Evolutionary conservation across 2,797 vertebrate genomes (phyloP), one percentile per base, ranked within the genome.

Genomic region (Ceyx erithaca): DNA sequence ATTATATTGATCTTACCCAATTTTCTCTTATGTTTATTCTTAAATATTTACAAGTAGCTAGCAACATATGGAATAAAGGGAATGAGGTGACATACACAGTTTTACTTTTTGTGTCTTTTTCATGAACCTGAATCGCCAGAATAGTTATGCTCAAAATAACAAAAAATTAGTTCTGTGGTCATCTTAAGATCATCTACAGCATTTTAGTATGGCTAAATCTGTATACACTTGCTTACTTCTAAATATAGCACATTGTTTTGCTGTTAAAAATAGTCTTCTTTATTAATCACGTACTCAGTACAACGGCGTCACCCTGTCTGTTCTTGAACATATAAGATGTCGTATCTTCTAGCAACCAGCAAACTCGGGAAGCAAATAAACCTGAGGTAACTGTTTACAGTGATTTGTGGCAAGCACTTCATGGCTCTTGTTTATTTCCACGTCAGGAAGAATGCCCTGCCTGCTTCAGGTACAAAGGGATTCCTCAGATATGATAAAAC

Each of bases 221-320:
- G 70, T 67, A 79, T 54, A 64, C 55, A 20, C 61, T 76, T n/a
- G 49, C 19, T 71, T 72, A 9, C 17, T 59, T 64, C 93, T 91
- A 95, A 93, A 82, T 88, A 90, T 89, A 93, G 59, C 37, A 33
- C 71, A 93, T 92, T 96, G 94, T 93, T 92, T 93, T 90, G 78
- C 28, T 64, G 71, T 85, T 95, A 93, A 96, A 96, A 96, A 96
- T 92, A 94, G 28, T 12, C n/a, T 51, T 40, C 72, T 84, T 90
- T 88, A 80, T 80, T 90, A 78, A 71, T 90, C 91, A 92, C 62
- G 40, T 84, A 61, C 57, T 84, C 57, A 6, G 83, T 3, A 8
- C 35, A 19, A 86, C 0, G 85, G 91, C 64, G 75, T 90, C 94
- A 51, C 23, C 0, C n/a, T 71, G 92, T 94, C 89, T 95, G 85